Percentiles rank a stretch among this genome's conserved stretches.
Evolutionary conservation across 2,113 vertebrate genomes (phyloP).

Genomic region (Apteryx owenii): DNA sequence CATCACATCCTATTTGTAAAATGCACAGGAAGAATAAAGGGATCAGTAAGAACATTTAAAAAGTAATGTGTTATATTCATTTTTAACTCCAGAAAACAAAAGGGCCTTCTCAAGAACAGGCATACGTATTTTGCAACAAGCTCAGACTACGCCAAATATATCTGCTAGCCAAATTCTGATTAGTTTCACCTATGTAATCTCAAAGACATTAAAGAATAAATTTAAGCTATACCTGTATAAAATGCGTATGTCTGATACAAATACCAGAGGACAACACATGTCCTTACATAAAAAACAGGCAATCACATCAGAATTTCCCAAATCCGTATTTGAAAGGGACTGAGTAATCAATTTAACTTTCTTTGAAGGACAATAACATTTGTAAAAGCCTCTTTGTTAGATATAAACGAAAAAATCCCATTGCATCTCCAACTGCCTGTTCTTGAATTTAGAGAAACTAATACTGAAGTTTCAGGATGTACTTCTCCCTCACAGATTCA

Average conservation of each 20-base stretch:
- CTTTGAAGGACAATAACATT: neutral
- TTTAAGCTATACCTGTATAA: neutral
- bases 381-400: neutral
- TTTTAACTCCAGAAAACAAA: slow-evolving; percentile 31
- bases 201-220: neutral
- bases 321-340: neutral
- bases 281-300: neutral
- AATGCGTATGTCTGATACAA: neutral
- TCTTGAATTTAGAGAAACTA: neutral
- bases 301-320: neutral
- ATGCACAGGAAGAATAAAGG: slow-evolving; percentile 52
- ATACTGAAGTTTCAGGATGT: neutral
- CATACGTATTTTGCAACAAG: neutral
- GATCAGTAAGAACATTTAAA: slow-evolving; percentile 62
- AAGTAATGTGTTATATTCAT: slow-evolving; percentile 13
- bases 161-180: neutral
- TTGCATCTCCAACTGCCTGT: neutral
- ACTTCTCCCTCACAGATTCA: neutral
- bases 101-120: neutral
- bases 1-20: slow-evolving; percentile 77
- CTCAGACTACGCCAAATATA: neutral
- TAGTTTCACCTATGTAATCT: neutral
- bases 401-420: neutral
- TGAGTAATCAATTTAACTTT: neutral
- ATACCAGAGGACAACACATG: neutral